These are phyloP conservation scores for Drosophila yooni DNA, from an alignment of 2,888 invertebrate species.

Conservation along the genomic window DNA sequence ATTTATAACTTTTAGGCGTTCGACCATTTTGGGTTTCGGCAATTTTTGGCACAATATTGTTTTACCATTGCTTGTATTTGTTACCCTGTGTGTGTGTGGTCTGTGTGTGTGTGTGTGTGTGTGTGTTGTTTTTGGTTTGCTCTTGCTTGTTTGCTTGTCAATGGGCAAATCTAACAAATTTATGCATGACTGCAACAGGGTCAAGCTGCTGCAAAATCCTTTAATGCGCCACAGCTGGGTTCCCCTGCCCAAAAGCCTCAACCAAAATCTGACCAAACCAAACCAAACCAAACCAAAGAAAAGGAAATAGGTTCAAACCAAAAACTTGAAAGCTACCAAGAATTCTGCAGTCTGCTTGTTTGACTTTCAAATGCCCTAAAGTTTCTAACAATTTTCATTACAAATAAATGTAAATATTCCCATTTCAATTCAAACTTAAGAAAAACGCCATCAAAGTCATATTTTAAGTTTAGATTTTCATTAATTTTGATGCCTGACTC, in stretches of 20 bases:
- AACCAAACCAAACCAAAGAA: constrained; percentile 33
- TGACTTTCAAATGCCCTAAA: constrained; percentile 22
- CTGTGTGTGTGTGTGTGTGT: constrained; percentile 20
- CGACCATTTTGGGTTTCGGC: constrained; percentile 45
- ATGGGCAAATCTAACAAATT: constrained; percentile 74
- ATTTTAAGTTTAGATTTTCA: neutral
- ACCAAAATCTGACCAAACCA: constrained; percentile 38
- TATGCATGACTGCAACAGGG: constrained; percentile 78
- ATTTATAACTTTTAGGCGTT: constrained; percentile 68
- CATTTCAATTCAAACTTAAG: neutral
- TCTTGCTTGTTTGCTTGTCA: constrained; percentile 56
- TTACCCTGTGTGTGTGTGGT: constrained; percentile 23
- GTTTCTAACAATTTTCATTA: neutral
- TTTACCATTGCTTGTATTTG: constrained; percentile 31
- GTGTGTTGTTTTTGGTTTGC: constrained; percentile 30
- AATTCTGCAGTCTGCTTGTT: neutral
- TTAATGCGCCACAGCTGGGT: constrained; percentile 72
- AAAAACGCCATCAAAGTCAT: neutral
- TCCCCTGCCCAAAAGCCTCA: constrained; percentile 31
- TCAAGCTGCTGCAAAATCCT: constrained; percentile 76
- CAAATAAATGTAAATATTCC: neutral
- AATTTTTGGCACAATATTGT: constrained; percentile 62
- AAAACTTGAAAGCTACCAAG: constrained; percentile 23
- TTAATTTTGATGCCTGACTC: neutral
- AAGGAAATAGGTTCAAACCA: constrained; percentile 15